A percentile compares a stretch with the other conserved stretches of the same genome.
Evolutionary conservation across 1,140 invertebrate genomes (phyloP).

Genomic region (Listronotus bonariensis): DNA sequence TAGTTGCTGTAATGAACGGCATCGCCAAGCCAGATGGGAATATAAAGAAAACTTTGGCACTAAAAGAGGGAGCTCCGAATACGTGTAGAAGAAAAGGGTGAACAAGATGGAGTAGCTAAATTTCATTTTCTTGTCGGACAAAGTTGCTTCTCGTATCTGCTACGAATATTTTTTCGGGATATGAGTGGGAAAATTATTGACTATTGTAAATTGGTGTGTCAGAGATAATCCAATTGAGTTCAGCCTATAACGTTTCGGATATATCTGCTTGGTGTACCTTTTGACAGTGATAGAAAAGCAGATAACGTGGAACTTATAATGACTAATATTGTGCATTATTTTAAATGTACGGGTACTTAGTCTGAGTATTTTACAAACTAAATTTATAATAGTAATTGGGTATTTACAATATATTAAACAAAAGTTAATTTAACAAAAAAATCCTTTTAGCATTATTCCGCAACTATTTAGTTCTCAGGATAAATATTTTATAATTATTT

Average conservation of each 20-base stretch:
- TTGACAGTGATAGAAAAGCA: slow-evolving; percentile 1
- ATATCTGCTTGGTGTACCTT: not conserved
- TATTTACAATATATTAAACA: too few relatives aligned
- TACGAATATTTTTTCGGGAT: too few relatives aligned
- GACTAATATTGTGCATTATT: not conserved
- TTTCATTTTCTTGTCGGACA: slow-evolving; percentile 51
- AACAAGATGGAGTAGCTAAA: slow-evolving; percentile 47
- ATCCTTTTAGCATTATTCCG: too few relatives aligned
- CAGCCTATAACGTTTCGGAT: not conserved
- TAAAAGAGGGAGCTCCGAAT: slow-evolving; percentile 41
- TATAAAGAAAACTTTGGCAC: slow-evolving; percentile 51
- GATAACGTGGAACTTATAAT: not conserved
- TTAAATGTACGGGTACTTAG: not conserved
- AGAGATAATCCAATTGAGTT: not conserved
- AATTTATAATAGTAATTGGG: too few relatives aligned
- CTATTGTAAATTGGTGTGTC: too few relatives aligned
- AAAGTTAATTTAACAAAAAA: too few relatives aligned
- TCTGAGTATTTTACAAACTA: too few relatives aligned
- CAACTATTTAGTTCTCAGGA: too few relatives aligned
- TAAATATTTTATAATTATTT: too few relatives aligned
- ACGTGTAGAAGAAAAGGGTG: slow-evolving; percentile 39
- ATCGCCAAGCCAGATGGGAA: slow-evolving; percentile 46
- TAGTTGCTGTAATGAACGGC: slow-evolving; percentile 47
- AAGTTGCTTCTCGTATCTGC: slow-evolving; percentile 15
- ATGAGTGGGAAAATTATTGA: too few relatives aligned